Evolutionary conservation across 1,140 invertebrate genomes (phyloP).

Genomic region (Microvelia longipes): DNA sequence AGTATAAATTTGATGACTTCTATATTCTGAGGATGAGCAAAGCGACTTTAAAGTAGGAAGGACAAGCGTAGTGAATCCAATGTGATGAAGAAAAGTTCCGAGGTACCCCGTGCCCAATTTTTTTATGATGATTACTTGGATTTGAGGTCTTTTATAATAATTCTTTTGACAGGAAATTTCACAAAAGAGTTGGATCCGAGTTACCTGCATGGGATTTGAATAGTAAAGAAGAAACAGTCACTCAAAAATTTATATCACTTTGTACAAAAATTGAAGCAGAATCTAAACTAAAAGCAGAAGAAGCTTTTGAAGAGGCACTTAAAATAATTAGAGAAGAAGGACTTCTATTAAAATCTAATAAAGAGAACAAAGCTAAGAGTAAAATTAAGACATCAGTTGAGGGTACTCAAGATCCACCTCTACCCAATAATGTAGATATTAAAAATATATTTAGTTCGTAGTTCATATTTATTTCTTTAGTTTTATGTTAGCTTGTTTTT

Average conservation of each 20-base stretch:
- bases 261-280: conserved; percentile 1
- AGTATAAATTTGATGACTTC: no score
- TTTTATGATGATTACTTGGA: no score
- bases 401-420: not conserved
- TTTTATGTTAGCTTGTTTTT: no score
- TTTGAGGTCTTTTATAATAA: no score
- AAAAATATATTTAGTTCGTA: not conserved
- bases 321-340: not conserved
- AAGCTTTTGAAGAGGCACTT: conserved; percentile 6
- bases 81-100: no score
- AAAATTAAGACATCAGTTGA: not conserved
- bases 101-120: no score
- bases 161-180: conserved; percentile 8
- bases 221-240: not conserved
- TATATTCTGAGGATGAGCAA: no score
- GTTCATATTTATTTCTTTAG: no score
- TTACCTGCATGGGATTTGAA: not conserved
- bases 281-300: not conserved
- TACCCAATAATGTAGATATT: not conserved
- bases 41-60: no score
- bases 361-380: not conserved
- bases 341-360: not conserved
- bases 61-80: no score
- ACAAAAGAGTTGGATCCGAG: conserved; percentile 1
- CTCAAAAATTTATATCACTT: conserved; percentile 1